Evolutionary conservation across 2,797 vertebrate species (phyloP).

Genomic region (Anguilla megastoma): DNA sequence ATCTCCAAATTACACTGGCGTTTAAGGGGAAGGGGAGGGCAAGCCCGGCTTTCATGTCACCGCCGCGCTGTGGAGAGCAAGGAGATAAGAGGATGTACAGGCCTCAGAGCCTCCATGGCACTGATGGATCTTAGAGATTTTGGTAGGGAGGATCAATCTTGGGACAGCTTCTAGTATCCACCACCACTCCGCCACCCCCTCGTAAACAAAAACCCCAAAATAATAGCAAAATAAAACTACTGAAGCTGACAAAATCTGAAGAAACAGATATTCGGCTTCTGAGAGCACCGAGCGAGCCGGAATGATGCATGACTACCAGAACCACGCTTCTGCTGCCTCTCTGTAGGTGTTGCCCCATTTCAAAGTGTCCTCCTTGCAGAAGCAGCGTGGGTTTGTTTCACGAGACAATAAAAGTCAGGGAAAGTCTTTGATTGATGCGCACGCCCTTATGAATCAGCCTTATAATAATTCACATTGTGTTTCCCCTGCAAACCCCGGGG

Average conservation of each 20-base stretch:
- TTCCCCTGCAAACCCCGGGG: neutral
- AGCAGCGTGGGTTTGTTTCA: neutral
- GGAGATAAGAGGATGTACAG: slow-evolving; percentile 21
- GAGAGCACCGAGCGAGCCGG: neutral
- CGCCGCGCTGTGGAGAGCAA: neutral
- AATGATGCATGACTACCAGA: neutral
- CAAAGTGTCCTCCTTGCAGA: neutral
- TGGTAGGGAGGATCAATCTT: neutral
- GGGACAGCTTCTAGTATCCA: neutral
- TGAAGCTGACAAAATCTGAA: neutral
- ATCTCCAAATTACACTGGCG: slow-evolving; percentile 25
- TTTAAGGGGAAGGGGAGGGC: neutral
- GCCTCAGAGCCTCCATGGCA: neutral
- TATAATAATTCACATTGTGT: slow-evolving; percentile 8
- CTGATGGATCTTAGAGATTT: slow-evolving; percentile 6
- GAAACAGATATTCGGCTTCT: neutral
- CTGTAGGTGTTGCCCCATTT: slow-evolving; percentile 1
- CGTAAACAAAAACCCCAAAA: neutral
- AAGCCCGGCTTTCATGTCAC: neutral
- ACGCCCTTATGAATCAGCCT: neutral
- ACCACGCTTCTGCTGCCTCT: neutral
- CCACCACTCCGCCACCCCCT: neutral
- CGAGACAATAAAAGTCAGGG: neutral
- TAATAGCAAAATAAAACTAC: neutral
- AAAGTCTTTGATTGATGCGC: slow-evolving; percentile 9